Percentiles rank a stretch among this genome's conserved stretches.
Evolutionary conservation across 2,888 invertebrate species (phyloP).

Genomic region (Drosophila rellima): DNA sequence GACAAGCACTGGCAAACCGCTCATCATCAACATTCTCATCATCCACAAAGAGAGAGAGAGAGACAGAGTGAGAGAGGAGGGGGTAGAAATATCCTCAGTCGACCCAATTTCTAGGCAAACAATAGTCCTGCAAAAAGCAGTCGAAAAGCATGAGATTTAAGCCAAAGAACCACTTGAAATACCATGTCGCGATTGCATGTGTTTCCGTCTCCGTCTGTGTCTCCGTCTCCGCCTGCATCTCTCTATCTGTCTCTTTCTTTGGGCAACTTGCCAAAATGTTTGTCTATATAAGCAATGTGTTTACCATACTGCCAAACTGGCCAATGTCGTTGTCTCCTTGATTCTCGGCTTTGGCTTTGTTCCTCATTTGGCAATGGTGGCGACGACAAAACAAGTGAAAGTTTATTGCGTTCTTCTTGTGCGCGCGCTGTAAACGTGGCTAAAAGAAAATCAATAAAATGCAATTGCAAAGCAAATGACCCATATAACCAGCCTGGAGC

Average conservation of each 20-base stretch:
- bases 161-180: conserved; percentile 70
- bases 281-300: conserved; percentile 70
- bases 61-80: neutral
- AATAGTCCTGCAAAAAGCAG: conserved; percentile 55
- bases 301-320: conserved; percentile 51
- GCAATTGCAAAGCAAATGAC: conserved; percentile 70
- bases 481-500: conserved; percentile 54
- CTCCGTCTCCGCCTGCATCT: neutral
- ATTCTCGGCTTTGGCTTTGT: neutral
- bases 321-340: conserved; percentile 40
- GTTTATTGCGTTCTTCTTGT: conserved; percentile 58
- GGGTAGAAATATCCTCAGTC: conserved; percentile 33
- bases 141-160: conserved; percentile 30
- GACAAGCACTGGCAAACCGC: conserved; percentile 49
- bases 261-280: conserved; percentile 65
- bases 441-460: conserved; percentile 70
- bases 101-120: conserved; percentile 73
- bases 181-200: conserved; percentile 32
- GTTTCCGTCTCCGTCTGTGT: neutral
- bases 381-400: conserved; percentile 71
- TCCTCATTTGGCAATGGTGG: conserved; percentile 38
- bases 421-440: conserved; percentile 8
- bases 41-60: conserved; percentile 6
- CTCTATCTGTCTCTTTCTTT: neutral
- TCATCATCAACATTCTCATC: conserved; percentile 51